Percentiles rank a stretch among this genome's conserved stretches.
phyloP scores from a whole-genome alignment of 64 coral and sea anemone genomes.

The Porites australiensis region DNA sequence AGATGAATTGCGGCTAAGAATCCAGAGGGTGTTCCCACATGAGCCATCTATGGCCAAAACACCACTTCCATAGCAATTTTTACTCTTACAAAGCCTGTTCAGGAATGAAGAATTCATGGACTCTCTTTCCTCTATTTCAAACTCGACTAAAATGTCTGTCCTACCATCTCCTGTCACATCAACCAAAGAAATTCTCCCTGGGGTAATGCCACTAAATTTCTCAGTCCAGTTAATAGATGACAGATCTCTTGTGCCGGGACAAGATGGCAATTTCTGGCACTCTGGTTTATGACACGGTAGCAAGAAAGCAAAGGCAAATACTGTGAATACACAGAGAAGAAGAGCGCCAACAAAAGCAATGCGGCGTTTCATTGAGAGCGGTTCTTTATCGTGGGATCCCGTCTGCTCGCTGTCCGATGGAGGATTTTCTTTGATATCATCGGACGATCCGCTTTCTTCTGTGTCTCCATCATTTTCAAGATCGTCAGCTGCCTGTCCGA shows the following conservation, averaged over 20 bases:
- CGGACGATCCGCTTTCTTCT: slow-evolving; percentile 11
- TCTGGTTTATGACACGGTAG: slow-evolving; percentile 83
- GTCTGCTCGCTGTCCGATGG: slow-evolving; percentile 44
- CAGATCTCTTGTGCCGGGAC: not conserved
- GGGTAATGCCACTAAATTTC: slow-evolving; percentile 60
- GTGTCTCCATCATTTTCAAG: slow-evolving; percentile 27
- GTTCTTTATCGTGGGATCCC: slow-evolving; percentile 51
- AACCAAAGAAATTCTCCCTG: slow-evolving; percentile 27
- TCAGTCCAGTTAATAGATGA: slow-evolving; percentile 48
- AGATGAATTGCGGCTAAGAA: slow-evolving; percentile 33
- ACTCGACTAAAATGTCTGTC: slow-evolving; percentile 71
- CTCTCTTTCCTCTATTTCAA: slow-evolving; percentile 23
- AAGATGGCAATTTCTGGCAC: slow-evolving; percentile 39
- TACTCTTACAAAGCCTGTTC: slow-evolving; percentile 27
- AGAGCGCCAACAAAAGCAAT: slow-evolving; percentile 80
- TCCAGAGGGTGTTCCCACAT: slow-evolving; percentile 64
- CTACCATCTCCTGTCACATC: not conserved
- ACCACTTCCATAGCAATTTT: slow-evolving; percentile 49
- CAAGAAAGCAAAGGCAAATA: slow-evolving; percentile 90
- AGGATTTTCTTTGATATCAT: not conserved
- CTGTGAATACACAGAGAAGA: slow-evolving; percentile 88
- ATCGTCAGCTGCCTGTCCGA: not conserved
- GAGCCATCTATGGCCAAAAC: slow-evolving; percentile 34
- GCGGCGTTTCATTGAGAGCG: slow-evolving; percentile 69
- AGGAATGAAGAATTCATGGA: slow-evolving; percentile 35